Conservation (phyloP, 30 jellyfish, hydroid and myxozoan genomes). For the Aurelia sp. region DNA sequence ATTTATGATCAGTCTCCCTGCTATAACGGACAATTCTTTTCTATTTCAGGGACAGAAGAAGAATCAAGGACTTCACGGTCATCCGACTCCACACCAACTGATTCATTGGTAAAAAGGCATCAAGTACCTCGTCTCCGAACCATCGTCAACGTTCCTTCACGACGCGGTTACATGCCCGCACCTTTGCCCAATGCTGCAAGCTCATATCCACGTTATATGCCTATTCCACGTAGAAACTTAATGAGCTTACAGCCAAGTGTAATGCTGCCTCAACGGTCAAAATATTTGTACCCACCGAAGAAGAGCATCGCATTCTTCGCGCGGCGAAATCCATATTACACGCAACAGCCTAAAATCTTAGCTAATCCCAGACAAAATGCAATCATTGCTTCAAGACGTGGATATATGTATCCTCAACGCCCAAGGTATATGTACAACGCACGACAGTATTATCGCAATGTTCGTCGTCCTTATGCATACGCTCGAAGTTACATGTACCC, state of each 20-base stretch:
- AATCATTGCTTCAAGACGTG: background rate
- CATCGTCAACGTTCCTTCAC: background rate
- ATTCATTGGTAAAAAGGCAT: background rate
- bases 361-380: conserved; percentile 34
- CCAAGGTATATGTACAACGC: conserved; percentile 21
- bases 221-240: conserved; percentile 5
- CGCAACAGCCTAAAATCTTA: conserved; percentile 14
- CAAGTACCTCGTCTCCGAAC: background rate
- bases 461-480: conserved; percentile 2
- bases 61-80: conserved; percentile 3
- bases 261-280: conserved; percentile 23
- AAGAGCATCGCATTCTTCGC: conserved; percentile 23
- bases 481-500: conserved; percentile 6
- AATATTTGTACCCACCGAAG: background rate
- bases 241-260: background rate
- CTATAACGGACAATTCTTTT: too few relatives aligned
- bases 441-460: background rate
- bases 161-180: conserved; percentile 2
- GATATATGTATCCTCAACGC: background rate
- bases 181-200: background rate
- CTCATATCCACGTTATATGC: background rate
- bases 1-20: too few relatives aligned
- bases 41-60: background rate
- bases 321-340: conserved; percentile 27
- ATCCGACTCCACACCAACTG: background rate